phyloP scores from a whole-genome alignment of 2,888 invertebrate genomes.

The Lamellibrachia satsuma region DNA sequence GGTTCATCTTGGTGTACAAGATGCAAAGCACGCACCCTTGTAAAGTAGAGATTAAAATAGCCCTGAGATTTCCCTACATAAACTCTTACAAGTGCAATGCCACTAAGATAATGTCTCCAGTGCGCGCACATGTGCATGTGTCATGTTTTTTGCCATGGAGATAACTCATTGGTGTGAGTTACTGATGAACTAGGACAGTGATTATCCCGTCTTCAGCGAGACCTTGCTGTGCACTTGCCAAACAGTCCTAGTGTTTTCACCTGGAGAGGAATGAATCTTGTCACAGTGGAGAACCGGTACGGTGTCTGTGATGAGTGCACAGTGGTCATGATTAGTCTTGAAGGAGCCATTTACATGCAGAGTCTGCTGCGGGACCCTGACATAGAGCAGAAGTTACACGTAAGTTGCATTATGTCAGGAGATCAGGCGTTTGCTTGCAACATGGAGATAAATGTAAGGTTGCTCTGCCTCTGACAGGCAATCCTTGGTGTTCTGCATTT shows the following conservation, averaged over 20 bases:
- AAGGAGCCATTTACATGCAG: not conserved
- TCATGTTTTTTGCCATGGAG: constrained; percentile 6
- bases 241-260: not conserved
- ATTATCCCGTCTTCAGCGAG: not conserved
- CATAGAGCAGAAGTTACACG: not conserved
- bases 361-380: not conserved
- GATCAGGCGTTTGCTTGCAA: not conserved
- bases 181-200: not conserved
- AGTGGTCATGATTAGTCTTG: not conserved
- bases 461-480: not conserved
- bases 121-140: not conserved
- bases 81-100: not conserved
- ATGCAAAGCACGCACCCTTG: not conserved
- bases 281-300: not conserved
- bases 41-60: not conserved
- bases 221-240: not conserved
- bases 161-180: not conserved
- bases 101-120: not conserved
- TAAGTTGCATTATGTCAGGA: constrained; percentile 7
- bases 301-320: not conserved
- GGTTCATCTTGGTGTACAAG: not conserved
- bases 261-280: not conserved
- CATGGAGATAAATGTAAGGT: not conserved
- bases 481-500: not conserved
- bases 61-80: not conserved